Base-by-base conservation (phyloP, 2,797 vertebrate genomes). In the Mionectes olivaceus region DNA sequence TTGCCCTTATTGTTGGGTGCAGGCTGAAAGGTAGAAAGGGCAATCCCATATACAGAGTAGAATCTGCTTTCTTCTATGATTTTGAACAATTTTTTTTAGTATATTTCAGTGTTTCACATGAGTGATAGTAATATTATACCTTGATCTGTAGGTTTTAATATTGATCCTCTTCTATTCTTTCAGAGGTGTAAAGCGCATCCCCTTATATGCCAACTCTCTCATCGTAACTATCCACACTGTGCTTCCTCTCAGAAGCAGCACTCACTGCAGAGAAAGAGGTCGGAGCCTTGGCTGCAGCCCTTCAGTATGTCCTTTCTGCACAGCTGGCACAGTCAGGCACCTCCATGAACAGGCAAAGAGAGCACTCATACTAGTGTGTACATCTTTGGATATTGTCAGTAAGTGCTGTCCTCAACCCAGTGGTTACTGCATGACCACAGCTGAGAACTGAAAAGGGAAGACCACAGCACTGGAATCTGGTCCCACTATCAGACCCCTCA, bases 341-440 rank as follows among this genome's bases (percentile, higher is more conserved):
- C 7, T 8, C n/a, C 1, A 0, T 2, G 39, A 61, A 13, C 24
- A 55, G 39, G 17, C 46, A 60, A 27, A 74, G 61, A 19, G 59
- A 25, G 32, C 1, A 2, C 39, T 70, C 6, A 4, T 13, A 44
- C 10, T 5, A 8, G 13, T 2, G 7, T 3, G 2, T 25, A 3
- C 0, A 1, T 39, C 57, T 64, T 56, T 75, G 50, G 6, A 22
- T 32, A 44, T 39, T 39, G 43, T 21, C 28, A 11, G 33, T 9
- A 61, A 57, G 39, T n/a, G 2, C n/a, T 50, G 32, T 24, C 47
- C 25, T 85, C 25, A 19, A 33, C 22, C 15, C 49, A 49, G 25
- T 27, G 16, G 13, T 64, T 55, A 33, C 10, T 47, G n/a, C 24
- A 13, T 25, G n/a, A 12, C 9, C 32, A 43, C 57, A 67, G 8